Percentiles rank a stretch among this genome's conserved stretches.
phyloP scores from a whole-genome alignment of 2,888 invertebrate species.

The Aethes cnicana region DNA sequence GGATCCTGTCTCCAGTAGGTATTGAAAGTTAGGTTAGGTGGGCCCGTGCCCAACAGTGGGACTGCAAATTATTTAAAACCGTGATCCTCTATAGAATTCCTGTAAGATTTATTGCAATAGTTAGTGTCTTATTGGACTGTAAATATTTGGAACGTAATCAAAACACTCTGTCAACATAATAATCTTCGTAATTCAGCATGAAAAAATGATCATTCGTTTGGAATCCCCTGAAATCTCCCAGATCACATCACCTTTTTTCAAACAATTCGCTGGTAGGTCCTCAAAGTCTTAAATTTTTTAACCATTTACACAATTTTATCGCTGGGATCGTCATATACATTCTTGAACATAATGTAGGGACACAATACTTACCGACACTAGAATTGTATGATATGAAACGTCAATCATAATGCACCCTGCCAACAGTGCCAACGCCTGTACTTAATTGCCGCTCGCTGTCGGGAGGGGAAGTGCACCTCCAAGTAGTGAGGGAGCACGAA shows the following conservation, averaged over 20 bases:
- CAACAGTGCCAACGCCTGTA: constrained; percentile 35
- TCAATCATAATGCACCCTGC: constrained; percentile 31
- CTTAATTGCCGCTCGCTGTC: constrained; percentile 48
- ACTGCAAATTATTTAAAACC: too few species aligned
- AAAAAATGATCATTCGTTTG: constrained; percentile 37
- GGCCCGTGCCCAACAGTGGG: too few species aligned
- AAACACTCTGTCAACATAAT: constrained; percentile 52
- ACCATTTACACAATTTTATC: too few species aligned
- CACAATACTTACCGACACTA: constrained; percentile 26
- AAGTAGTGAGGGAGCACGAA: constrained; percentile 59
- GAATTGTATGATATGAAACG: constrained; percentile 34
- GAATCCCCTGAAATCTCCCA: constrained; percentile 44
- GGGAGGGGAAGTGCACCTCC: constrained; percentile 60
- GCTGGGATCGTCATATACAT: too few species aligned
- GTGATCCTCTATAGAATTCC: too few species aligned
- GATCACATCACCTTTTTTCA: constrained; percentile 37
- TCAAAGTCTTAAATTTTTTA: too few species aligned
- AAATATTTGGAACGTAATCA: constrained; percentile 53
- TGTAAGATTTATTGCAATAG: too few species aligned
- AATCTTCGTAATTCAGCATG: constrained; percentile 48
- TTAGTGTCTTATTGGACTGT: constrained; percentile 39
- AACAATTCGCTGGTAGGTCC: too few species aligned
- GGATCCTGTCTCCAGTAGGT: too few species aligned
- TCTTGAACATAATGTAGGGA: too few species aligned
- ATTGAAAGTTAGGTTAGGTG: too few species aligned